phyloP scores from a whole-genome alignment of 2,797 vertebrate species.

The Megaceryle alcyon region DNA sequence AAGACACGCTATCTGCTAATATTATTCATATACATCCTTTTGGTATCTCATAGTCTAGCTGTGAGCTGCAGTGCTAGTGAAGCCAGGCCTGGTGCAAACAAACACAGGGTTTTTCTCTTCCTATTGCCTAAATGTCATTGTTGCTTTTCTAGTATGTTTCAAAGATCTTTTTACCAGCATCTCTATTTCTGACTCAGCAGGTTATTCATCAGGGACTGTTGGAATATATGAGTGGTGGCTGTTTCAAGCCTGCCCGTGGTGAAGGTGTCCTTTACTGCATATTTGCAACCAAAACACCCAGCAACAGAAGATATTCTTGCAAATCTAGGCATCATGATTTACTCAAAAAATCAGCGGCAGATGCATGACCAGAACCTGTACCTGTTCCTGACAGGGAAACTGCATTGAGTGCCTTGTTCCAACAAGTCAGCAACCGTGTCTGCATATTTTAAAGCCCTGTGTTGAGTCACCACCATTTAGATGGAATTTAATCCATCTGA shows the following conservation, averaged over 20 bases:
- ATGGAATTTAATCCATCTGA: slow-evolving; percentile 5
- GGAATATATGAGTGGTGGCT: neutral
- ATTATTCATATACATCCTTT: neutral
- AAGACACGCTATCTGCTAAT: neutral
- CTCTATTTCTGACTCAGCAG: neutral
- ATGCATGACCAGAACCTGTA: neutral
- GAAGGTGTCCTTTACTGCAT: neutral
- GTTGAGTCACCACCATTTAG: slow-evolving; percentile 32
- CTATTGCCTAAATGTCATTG: neutral
- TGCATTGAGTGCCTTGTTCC: neutral
- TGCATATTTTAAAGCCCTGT: slow-evolving; percentile 17
- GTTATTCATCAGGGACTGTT: neutral
- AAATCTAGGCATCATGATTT: neutral
- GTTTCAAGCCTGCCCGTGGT: neutral
- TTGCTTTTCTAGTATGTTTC: neutral
- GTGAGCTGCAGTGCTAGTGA: neutral
- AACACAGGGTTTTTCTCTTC: neutral
- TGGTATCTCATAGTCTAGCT: neutral
- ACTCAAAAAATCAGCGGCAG: neutral
- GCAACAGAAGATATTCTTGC: neutral
- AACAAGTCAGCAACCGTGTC: neutral
- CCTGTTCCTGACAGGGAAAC: slow-evolving; percentile 12
- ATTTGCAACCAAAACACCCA: neutral
- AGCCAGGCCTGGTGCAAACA: neutral
- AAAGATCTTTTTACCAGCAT: neutral